Base-by-base conservation (phyloP, 2,113 vertebrate species). In the Ailuropoda melanoleuca region DNA sequence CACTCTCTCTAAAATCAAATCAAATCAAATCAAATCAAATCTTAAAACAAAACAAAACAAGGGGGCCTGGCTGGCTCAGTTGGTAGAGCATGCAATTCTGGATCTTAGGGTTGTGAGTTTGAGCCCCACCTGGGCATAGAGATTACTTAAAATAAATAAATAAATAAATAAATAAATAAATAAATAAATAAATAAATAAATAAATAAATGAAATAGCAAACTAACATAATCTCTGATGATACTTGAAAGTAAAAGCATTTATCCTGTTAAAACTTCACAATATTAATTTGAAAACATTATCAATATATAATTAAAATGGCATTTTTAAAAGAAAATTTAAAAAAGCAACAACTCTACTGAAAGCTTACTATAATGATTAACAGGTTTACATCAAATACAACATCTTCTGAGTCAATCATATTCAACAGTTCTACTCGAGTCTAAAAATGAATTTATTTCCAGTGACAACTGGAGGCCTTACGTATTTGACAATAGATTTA, bases 331-430 rank as follows among this genome's bases (percentile, higher is more conserved):
- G 18, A 60, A 92, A 75, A 62, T 12, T 21, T 85, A 82, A 37
- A 95, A 95, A 93, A 84, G 24, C 14, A 97, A 53, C 29, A 46
- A 23, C 29, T 92, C 13, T 82, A 56, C 11, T 77, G 46, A 66
- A 92, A 80, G 13, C 11, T 87, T 89, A 55, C 46, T 88, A 18
- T 56, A 21, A 31, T 62, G 43, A 85, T 90, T 88, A 89, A 85
- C 68, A 62, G 10, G 37, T 83, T 96, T 89, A 97, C 96, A 80
- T 23, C 19, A 95, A 92, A 74, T 56, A 56, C 84, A 90, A 66
- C 50, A 85, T 81, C 31, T 77, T 82, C 14, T 75, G 43, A 66
- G 34, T 91, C 60, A 88, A 8, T 92, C 55, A 96, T 96, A 17
- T 90, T 82, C 21, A 86, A 6, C 26, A 88, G n/a, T 7, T 81